Evolutionary conservation across 2,797 vertebrate genomes (phyloP), one percentile per base, ranked within the genome.

Genomic region (Petrocephalus schoutedeni): DNA sequence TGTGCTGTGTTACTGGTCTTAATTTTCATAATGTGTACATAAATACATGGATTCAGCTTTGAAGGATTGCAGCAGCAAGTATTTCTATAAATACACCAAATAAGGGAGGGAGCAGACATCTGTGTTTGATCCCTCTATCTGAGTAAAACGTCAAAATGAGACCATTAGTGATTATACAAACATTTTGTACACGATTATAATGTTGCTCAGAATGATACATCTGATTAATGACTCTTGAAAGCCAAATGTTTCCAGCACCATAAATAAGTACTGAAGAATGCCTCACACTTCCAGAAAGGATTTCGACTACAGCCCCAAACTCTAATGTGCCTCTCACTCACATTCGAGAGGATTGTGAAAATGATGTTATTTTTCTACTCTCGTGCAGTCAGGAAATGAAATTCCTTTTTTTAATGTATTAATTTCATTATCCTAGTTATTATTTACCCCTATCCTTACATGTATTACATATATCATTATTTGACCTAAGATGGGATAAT

Each of bases 161-260:
- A 49, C 41, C 74, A 80, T 80, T 49, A 74, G 67, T 8, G 36
- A 36, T 36, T 74, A 41, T 41, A 41, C 36, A 74, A 74, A 74
- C 41, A 21, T 80, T 80, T 45, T 80, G 74, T 80, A 49, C 74
- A 80, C 0, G 6, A 80, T 49, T 49, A 74, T 32, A 74, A 32
- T 74, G n/a, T 80, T 80, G 41, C 74, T 45, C 19, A 21, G 74
- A 80, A 49, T 80, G 74, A 49, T 80, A 80, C 36, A 80, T 80
- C 36, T n/a, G 74, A 80, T 49, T 41, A 80, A 80, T 80, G 74
- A 80, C 74, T 80, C 36, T 80, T 7, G 49, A 80, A 80, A 80
- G 41, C 16, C 41, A 80, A 80, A 80, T 80, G 16, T 80, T 45
- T 80, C 41, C 74, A 80, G 19, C 19, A 49, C 19, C 74, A 80